Evolutionary conservation across 2,797 vertebrate species (phyloP).

Genomic region (Rhinogobio ventralis): DNA sequence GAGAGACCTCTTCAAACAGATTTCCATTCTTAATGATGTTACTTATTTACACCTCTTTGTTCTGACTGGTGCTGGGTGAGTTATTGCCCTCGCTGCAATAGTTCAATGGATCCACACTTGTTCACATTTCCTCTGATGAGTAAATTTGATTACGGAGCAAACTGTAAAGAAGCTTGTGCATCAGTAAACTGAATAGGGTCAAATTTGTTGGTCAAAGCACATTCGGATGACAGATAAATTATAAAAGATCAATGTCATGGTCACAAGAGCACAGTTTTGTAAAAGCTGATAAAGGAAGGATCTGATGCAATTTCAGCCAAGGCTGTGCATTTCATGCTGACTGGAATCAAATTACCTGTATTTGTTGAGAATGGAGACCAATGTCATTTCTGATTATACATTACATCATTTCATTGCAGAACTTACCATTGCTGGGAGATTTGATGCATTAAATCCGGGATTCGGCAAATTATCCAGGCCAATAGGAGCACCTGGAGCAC

Average conservation of each 20-base stretch:
- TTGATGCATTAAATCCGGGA: conserved; percentile 70
- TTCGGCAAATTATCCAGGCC: conserved; percentile 70
- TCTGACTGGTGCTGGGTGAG: neutral
- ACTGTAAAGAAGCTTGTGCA: conserved; percentile 7
- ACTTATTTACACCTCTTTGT: neutral
- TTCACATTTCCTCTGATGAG: conserved; percentile 16
- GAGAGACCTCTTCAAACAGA: neutral
- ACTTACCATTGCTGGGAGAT: conserved; percentile 84
- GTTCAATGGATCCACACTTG: conserved; percentile 27
- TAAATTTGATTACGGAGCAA: neutral
- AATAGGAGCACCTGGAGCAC: conserved; percentile 76
- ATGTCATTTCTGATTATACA: conserved; percentile 16
- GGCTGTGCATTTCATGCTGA: conserved; percentile 68
- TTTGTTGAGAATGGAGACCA: conserved; percentile 31
- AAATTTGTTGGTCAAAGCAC: conserved; percentile 21
- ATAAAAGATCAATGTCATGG: conserved; percentile 48
- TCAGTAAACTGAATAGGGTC: neutral
- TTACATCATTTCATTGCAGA: neutral
- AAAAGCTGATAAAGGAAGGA: conserved; percentile 68
- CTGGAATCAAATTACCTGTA: conserved; percentile 60
- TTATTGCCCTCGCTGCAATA: neutral
- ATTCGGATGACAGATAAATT: conserved; percentile 28
- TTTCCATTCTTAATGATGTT: neutral
- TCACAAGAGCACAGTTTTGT: conserved; percentile 52
- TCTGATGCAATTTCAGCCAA: conserved; percentile 61